These are phyloP conservation scores for Vanessa atalanta DNA, from an alignment of 1,140 invertebrate species.

Conservation along the genomic window DNA sequence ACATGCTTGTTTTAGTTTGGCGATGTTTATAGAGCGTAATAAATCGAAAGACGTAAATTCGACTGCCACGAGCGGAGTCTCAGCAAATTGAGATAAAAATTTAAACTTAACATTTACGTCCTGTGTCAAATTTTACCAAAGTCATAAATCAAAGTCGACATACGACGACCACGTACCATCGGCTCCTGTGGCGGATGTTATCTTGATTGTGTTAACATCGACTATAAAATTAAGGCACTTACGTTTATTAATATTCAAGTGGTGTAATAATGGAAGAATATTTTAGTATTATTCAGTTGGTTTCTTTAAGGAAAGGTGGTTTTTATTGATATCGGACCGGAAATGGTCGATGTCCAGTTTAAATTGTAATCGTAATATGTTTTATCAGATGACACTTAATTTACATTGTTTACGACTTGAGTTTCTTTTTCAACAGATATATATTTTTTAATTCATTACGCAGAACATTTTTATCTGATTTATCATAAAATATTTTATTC, in stretches of 20 bases:
- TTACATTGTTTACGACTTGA: slow-evolving; percentile 30
- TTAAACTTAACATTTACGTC: slow-evolving; percentile 13
- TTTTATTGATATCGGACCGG: slow-evolving; percentile 29
- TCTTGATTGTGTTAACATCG: slow-evolving; percentile 54
- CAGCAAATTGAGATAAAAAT: slow-evolving; percentile 33
- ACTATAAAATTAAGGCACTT: slow-evolving; percentile 35
- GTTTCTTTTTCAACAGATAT: slow-evolving; percentile 22
- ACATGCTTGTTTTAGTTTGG: slow-evolving; percentile 67
- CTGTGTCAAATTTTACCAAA: background rate
- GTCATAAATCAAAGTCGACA: slow-evolving; percentile 37
- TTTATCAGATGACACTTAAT: slow-evolving; percentile 38
- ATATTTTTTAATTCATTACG: slow-evolving; percentile 24
- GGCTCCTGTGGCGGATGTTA: slow-evolving; percentile 41
- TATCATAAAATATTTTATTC: slow-evolving; percentile 7
- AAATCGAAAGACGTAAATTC: slow-evolving; percentile 37
- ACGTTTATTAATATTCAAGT: slow-evolving; percentile 40
- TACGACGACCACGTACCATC: slow-evolving; percentile 38
- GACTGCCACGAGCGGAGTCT: slow-evolving; percentile 19
- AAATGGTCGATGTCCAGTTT: slow-evolving; percentile 27
- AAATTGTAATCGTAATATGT: slow-evolving; percentile 37
- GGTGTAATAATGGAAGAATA: slow-evolving; percentile 18
- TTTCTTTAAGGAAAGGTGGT: slow-evolving; percentile 19
- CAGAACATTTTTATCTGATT: slow-evolving; percentile 19
- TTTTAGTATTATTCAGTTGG: slow-evolving; percentile 16
- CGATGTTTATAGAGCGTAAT: slow-evolving; percentile 49